Evolutionary conservation across 2,797 vertebrate genomes (phyloP), one percentile per base, ranked within the genome.

Genomic region (Ctenosaura bakeri): DNA sequence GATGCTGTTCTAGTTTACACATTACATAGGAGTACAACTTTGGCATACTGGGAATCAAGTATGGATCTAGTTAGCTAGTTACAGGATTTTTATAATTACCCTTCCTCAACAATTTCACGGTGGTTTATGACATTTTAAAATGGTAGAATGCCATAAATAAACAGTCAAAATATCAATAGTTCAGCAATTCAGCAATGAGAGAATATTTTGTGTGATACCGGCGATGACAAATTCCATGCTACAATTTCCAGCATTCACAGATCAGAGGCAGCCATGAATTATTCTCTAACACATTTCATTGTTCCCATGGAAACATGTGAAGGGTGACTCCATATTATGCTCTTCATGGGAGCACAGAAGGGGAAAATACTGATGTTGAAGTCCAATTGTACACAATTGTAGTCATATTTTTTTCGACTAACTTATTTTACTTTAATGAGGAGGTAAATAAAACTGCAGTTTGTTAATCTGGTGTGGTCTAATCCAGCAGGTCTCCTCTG

Each of bases 301-400:
- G 90, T 90, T 90, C 71, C 90, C 81, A 84, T 90, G 90, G 90
- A 84, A 90, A 90, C 90, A 35, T 74, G 66, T n/a, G 35, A 35
- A n/a, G 35, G 87, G 81, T 56, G 38, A 87, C 74, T 87, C 59
- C 24, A 89, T 66, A 74, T 52, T 66, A 84, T n/a, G 64, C 46
- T 83, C 73, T 83, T 64, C 46, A 90, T 59, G 83, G 35, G 50
- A 88, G n/a, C 22, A 69, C 29, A 88, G 42, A 24, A 29, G 35
- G 77, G 5, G 52, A 7, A 14, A 24, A 38, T 32, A 83, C 32
- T 26, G 50, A 52, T 78, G n/a, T 66, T 18, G 78, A 88, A 52
- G 50, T 78, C 85, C 73, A 90, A n/a, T 90, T 64, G 7, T 69
- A 12, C 69, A 83, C 90, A n/a, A n/a, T n/a, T 69, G n/a, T 29